phyloP scores from a whole-genome alignment of 2,113 vertebrate species.

The Chiloscyllium plagiosum region DNA sequence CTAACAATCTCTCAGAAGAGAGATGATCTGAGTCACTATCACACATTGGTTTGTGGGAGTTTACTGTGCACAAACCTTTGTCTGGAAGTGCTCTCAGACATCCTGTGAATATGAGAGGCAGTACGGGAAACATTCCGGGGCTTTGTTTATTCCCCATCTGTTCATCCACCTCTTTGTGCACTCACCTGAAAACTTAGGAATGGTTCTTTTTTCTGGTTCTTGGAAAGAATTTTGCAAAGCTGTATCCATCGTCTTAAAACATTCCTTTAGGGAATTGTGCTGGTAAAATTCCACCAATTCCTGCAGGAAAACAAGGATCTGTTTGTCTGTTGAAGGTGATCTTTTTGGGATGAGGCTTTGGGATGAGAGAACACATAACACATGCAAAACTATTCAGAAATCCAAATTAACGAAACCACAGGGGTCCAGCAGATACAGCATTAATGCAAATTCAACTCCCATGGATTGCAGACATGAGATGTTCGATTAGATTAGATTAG shows the following conservation, averaged over 20 bases:
- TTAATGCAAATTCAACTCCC: too few species aligned
- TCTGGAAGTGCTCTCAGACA: too few species aligned
- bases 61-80: background rate
- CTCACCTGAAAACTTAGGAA: conserved; percentile 54
- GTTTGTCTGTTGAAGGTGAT: background rate
- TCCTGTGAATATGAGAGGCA: background rate
- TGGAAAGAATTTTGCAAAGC: conserved; percentile 69
- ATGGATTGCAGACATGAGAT: too few species aligned
- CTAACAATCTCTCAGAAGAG: background rate
- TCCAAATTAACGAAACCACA: too few species aligned
- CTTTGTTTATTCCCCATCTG: background rate
- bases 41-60: background rate
- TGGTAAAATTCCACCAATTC: conserved; percentile 83
- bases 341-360: too few species aligned
- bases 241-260: conserved; percentile 80
- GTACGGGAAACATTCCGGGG: background rate
- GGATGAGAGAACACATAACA: too few species aligned
- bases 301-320: conserved; percentile 48
- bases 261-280: conserved; percentile 78
- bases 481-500: too few species aligned
- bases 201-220: conserved; percentile 64
- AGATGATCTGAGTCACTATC: background rate
- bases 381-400: too few species aligned
- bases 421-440: too few species aligned
- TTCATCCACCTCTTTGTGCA: background rate